Percentiles rank a stretch among this genome's conserved stretches.
These are phyloP conservation scores for Lepidothrix coronata DNA, from an alignment of 2,113 vertebrate genomes.

Conservation along the genomic window DNA sequence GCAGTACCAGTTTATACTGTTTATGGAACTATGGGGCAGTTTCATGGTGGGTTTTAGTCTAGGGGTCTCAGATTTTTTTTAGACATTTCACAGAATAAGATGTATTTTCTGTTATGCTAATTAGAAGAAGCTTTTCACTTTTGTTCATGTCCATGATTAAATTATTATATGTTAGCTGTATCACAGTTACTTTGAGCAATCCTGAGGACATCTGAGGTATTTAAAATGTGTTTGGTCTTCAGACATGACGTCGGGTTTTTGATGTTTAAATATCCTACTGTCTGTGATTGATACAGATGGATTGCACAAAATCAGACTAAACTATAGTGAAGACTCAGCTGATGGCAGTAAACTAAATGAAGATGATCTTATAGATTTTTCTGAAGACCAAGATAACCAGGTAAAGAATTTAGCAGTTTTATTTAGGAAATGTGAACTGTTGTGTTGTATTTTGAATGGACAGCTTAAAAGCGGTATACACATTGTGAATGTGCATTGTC, in stretches of 20 bases:
- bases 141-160: background rate
- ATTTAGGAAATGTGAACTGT: background rate
- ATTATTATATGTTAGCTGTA: background rate
- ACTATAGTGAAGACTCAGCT: slow-evolving; percentile 80
- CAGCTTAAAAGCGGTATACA: background rate
- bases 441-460: background rate
- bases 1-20: background rate
- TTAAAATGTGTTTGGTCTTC: background rate
- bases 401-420: slow-evolving; percentile 64
- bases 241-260: background rate
- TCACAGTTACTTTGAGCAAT: background rate
- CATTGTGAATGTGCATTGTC: background rate
- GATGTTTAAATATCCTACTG: slow-evolving; percentile 23
- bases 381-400: slow-evolving; percentile 93
- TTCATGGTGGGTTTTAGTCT: background rate
- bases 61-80: background rate
- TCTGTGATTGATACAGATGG: slow-evolving; percentile 79
- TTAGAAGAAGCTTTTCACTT: background rate
- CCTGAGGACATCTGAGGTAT: background rate
- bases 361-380: slow-evolving; percentile 86
- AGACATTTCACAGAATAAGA: background rate
- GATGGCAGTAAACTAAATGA: slow-evolving; percentile 76
- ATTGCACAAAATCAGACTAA: slow-evolving; percentile 89
- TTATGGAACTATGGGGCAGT: background rate
- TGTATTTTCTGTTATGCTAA: background rate